Evolutionary conservation across 1,140 invertebrate genomes (phyloP).

Genomic region (Brachionus manjavacas): DNA sequence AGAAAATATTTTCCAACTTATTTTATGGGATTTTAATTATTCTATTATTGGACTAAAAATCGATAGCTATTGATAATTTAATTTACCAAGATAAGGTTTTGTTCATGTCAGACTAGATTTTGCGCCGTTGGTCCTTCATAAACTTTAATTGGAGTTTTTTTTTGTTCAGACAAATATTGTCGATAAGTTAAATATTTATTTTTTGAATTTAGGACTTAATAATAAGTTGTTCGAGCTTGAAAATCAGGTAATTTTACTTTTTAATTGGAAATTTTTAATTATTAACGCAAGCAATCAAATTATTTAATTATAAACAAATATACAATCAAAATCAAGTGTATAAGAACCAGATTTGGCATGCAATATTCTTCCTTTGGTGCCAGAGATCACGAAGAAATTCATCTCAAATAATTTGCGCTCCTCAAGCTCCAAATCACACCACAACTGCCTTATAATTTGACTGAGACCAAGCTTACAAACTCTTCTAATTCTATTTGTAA

Average conservation of each 20-base stretch:
- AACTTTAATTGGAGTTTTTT: background rate
- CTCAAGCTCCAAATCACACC: background rate
- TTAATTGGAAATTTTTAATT: conserved; percentile 18
- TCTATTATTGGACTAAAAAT: background rate
- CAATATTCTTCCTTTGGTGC: background rate
- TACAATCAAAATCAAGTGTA: background rate
- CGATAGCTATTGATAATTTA: conserved; percentile 17
- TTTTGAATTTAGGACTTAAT: background rate
- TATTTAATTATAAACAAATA: conserved; percentile 38
- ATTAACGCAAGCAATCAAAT: conserved; percentile 24
- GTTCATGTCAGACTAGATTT: background rate
- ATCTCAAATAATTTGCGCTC: background rate
- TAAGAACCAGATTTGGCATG: background rate
- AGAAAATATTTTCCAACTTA: background rate
- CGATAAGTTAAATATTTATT: background rate
- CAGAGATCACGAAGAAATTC: background rate
- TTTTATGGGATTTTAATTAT: conserved; percentile 1
- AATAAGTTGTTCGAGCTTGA: background rate
- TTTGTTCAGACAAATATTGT: background rate
- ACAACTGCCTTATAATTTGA: background rate
- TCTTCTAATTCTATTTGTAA: background rate
- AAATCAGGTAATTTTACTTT: conserved; percentile 30
- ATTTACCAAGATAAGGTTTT: conserved; percentile 16
- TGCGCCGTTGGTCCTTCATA: background rate
- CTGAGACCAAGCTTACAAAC: background rate